phyloP scores from a whole-genome alignment of 1,140 invertebrate species.

The Trichomalopsis sarcophagae region DNA sequence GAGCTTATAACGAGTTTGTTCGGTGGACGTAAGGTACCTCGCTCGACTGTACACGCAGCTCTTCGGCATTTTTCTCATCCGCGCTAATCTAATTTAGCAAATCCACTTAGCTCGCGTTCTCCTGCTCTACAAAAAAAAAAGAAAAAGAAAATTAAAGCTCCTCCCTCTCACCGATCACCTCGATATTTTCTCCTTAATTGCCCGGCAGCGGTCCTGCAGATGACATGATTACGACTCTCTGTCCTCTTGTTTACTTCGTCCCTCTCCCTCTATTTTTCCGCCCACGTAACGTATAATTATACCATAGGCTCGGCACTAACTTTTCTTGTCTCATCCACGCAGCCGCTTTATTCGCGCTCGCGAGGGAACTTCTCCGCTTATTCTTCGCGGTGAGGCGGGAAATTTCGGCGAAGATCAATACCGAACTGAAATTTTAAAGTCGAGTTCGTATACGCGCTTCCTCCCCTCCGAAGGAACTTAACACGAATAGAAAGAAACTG shows the following conservation, averaged over 20 bases:
- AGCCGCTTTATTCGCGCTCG: no score
- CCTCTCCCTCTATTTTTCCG: not conserved
- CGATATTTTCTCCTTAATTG: not conserved
- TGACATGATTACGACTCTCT: conserved; percentile 5
- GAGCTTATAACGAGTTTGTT: no score
- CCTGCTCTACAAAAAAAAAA: no score
- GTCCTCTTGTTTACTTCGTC: not conserved
- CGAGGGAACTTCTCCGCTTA: no score
- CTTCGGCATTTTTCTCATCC: not conserved
- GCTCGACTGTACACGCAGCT: not conserved
- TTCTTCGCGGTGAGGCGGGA: not conserved
- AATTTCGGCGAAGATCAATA: conserved; percentile 1
- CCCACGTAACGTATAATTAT: not conserved
- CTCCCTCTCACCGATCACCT: no score
- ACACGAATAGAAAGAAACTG: no score
- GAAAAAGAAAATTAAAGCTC: no score
- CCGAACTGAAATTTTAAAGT: not conserved
- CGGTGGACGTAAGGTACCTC: no score
- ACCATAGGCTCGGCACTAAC: not conserved
- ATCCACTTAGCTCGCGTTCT: not conserved
- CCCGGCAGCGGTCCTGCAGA: not conserved
- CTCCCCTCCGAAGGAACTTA: not conserved
- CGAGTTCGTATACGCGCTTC: not conserved
- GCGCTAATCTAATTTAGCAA: not conserved
- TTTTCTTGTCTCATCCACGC: no score